Base-by-base conservation (phyloP, 2,888 invertebrate species). In the Trichogramma evanescens region DNA sequence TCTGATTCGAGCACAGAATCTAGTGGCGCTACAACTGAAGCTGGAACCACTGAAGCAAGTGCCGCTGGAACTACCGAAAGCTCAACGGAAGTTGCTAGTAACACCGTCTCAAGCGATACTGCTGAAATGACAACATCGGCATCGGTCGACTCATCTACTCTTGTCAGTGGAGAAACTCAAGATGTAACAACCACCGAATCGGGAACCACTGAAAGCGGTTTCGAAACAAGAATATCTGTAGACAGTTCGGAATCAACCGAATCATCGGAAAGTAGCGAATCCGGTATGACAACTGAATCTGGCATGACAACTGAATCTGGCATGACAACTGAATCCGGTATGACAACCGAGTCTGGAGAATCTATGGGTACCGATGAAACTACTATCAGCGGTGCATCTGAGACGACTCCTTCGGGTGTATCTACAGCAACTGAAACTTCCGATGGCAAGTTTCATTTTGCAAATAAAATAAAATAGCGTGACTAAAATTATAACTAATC, bases 351-450 rank as follows among this genome's bases (percentile, higher is more conserved):
- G 5, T 4, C n/a, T 0, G 40, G 39, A 40, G 51, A 40, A 40
- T n/a, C 7, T 1, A 62, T 53, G 2, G 61, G 56, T 44, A 49
- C 59, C 46, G 56, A 48, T 5, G 5, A 41, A n/a, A 63, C 26
- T 26, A 8, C 9, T 40, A 44, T 9, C 54, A 63, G 7, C 26
- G 26, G 26, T 26, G 26, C 26, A 26, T 26, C 48, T 10, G 10
- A 10, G 10, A 56, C 41, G 44, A 46, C 54, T 46, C 53, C 53
- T 54, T 50, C 57, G 7, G 67, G 61, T 40, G 61, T 54, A 39
- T 70, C 71, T 5, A 73, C 74, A 39, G 71, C 68, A 64, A 66
- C 66, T 58, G 63, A 64, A 41, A 68, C 67, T 64, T 70, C 74
- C 3, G 69, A 69, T 50, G 56, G 73, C 73, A 64, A 64, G 65